These are phyloP conservation scores for Octopus sinensis DNA, from an alignment of 1,140 invertebrate genomes.

Conservation along the genomic window DNA sequence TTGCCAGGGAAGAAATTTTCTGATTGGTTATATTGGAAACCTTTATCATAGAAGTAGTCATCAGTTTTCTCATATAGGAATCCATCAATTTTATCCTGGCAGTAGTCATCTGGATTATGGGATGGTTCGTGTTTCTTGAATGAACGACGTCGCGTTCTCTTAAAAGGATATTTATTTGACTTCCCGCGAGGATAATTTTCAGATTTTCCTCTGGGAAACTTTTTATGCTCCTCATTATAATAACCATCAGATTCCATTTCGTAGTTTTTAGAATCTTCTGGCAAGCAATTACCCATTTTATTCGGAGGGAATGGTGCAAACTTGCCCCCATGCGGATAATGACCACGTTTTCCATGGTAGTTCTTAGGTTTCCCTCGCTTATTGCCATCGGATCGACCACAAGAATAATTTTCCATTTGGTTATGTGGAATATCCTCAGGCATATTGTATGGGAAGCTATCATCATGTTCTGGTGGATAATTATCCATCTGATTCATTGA, in stretches of 20 bases:
- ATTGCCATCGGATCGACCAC: not conserved
- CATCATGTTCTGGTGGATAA: not conserved
- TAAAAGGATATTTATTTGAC: not conserved
- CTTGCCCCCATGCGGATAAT: not conserved
- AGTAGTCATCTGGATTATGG: not conserved
- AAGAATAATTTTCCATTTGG: not conserved
- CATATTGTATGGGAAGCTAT: not conserved
- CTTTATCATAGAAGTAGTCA: not conserved
- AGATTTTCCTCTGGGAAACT: not conserved
- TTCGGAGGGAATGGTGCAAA: not conserved
- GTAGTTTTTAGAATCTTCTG: not conserved
- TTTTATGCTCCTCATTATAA: not conserved
- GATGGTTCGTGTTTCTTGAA: not conserved
- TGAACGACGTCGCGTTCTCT: too few species aligned
- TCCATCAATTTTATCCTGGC: not conserved
- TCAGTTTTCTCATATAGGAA: conserved; percentile 1
- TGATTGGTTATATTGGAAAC: not conserved
- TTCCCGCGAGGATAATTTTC: not conserved
- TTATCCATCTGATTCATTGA: not conserved
- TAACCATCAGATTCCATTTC: not conserved
- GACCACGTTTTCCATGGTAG: not conserved
- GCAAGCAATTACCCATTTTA: not conserved
- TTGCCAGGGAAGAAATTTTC: not conserved
- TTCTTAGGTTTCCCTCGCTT: not conserved
- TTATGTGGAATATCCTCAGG: not conserved